Evolutionary conservation across 1,140 invertebrate genomes (phyloP).

Genomic region (Rhagoletis pomonella): DNA sequence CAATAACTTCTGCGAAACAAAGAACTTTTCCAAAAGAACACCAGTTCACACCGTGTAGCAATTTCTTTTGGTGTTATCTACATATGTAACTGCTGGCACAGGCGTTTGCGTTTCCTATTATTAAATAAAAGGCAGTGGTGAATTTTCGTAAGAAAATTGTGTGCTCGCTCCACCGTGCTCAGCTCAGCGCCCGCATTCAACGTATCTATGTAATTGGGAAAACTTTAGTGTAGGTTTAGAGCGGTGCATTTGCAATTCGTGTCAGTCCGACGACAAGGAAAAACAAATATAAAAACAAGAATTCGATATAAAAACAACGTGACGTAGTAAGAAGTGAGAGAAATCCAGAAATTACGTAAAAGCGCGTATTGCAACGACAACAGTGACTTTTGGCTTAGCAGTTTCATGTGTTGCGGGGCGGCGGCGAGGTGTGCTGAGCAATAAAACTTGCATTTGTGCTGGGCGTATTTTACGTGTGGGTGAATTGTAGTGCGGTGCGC

Average conservation of each 20-base stretch:
- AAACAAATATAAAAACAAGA: slow-evolving; percentile 17
- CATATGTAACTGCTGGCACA: neutral
- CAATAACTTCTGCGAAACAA: neutral
- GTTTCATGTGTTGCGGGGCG: neutral
- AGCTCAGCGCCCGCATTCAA: neutral
- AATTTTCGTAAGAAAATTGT: neutral
- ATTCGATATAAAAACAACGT: slow-evolving; percentile 24
- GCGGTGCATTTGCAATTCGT: slow-evolving; percentile 14
- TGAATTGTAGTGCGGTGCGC: neutral
- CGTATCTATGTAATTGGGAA: neutral
- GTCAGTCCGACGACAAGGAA: neutral
- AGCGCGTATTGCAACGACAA: slow-evolving; percentile 49
- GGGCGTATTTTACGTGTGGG: slow-evolving; percentile 3
- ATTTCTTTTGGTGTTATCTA: neutral
- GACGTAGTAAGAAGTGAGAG: slow-evolving; percentile 47
- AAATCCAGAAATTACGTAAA: slow-evolving; percentile 50
- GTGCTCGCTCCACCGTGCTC: neutral
- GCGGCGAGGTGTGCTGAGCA: neutral
- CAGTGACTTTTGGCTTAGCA: slow-evolving; percentile 21
- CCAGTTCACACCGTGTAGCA: neutral
- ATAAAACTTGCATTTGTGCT: slow-evolving; percentile 9
- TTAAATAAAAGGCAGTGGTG: neutral
- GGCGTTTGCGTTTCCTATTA: neutral
- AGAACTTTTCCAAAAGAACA: slow-evolving; percentile 10
- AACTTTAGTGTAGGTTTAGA: neutral